Percentiles rank a stretch among this genome's conserved stretches.
Conservation (phyloP, 2,888 invertebrate genomes). For the Conomelus anceps region DNA sequence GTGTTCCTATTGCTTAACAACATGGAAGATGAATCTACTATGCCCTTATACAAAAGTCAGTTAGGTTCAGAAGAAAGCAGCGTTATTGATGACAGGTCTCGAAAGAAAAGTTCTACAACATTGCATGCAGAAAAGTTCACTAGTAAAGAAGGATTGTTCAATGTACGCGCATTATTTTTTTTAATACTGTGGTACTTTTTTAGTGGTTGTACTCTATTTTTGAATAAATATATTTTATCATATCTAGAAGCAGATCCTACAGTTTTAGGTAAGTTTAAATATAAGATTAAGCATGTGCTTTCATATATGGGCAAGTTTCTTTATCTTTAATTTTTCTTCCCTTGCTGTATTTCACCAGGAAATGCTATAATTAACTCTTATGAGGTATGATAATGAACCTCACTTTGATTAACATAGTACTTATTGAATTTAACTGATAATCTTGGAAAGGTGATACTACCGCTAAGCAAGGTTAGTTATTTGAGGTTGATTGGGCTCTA, state of each 20-base stretch:
- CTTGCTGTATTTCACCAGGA: too few species aligned
- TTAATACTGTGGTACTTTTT: slow-evolving; percentile 67
- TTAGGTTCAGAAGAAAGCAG: slow-evolving; percentile 8
- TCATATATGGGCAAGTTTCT: background rate
- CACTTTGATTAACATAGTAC: too few species aligned
- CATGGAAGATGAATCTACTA: slow-evolving; percentile 3
- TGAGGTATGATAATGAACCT: too few species aligned
- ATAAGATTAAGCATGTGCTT: background rate
- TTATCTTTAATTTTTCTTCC: too few species aligned
- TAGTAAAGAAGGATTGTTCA: slow-evolving; percentile 48
- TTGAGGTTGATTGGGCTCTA: too few species aligned
- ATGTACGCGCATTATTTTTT: slow-evolving; percentile 54
- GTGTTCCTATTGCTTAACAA: background rate
- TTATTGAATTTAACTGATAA: too few species aligned
- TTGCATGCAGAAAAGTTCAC: slow-evolving; percentile 26
- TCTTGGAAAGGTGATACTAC: too few species aligned
- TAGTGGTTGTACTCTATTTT: slow-evolving; percentile 67
- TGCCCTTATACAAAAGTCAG: slow-evolving; percentile 40
- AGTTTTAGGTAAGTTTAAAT: slow-evolving; percentile 52
- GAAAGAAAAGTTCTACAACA: slow-evolving; percentile 27
- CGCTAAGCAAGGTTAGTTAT: too few species aligned
- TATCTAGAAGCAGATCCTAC: slow-evolving; percentile 66
- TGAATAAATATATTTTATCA: slow-evolving; percentile 69
- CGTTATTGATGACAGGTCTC: slow-evolving; percentile 26
- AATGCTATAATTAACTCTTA: too few species aligned